phyloP scores from a whole-genome alignment of 1,140 invertebrate species.

The Trialeurodes vaporariorum region DNA sequence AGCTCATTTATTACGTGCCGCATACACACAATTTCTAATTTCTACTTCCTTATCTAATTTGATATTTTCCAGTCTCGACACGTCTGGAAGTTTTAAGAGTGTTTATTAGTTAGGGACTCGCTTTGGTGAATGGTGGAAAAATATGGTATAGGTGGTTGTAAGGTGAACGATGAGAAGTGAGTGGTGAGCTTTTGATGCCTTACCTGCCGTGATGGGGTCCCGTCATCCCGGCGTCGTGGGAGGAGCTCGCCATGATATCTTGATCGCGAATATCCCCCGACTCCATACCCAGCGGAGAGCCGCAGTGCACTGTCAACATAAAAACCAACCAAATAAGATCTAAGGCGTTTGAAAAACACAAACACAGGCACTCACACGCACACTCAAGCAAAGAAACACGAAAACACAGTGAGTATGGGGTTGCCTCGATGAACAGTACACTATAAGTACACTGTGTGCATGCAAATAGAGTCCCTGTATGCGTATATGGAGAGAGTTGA shows the following conservation, averaged over 20 bases:
- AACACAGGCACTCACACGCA: no score
- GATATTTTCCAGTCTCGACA: not conserved
- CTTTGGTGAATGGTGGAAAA: not conserved
- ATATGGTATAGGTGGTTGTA: not conserved
- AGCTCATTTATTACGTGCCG: not conserved
- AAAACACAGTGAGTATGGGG: no score
- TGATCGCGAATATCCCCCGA: slow-evolving; percentile 52
- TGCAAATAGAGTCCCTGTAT: no score
- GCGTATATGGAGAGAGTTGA: no score
- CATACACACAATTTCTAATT: not conserved
- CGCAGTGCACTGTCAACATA: slow-evolving; percentile 49
- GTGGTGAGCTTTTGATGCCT: slow-evolving; percentile 15
- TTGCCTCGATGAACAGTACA: no score
- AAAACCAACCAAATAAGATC: no score
- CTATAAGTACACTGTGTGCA: no score
- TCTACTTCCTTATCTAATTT: not conserved
- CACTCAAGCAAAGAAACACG: no score
- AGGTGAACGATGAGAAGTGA: no score
- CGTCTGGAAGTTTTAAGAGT: not conserved
- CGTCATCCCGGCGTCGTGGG: slow-evolving; percentile 56
- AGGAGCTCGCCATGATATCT: slow-evolving; percentile 58
- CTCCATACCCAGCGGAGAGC: slow-evolving; percentile 58
- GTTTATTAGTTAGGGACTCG: not conserved
- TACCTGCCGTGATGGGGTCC: slow-evolving; percentile 51
- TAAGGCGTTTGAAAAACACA: no score